Percentiles rank a stretch among this genome's conserved stretches.
These are phyloP conservation scores for Polydrusus tereticollis DNA, from an alignment of 2,888 invertebrate species.

Conservation along the genomic window DNA sequence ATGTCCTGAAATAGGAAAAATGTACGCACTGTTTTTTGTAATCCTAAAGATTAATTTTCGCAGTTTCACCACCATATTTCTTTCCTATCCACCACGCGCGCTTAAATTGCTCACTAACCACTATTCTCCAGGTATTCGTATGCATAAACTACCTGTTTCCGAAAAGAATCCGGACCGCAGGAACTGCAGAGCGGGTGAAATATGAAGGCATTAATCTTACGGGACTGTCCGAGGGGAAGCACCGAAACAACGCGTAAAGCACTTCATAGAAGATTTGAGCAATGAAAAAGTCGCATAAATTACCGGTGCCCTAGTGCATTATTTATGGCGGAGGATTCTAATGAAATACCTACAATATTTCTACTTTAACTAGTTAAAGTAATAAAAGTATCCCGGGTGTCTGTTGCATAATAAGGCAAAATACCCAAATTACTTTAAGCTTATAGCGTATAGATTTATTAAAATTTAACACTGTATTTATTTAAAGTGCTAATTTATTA, in stretches of 20 bases:
- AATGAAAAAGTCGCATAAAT: conserved; percentile 36
- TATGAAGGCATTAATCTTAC: conserved; percentile 40
- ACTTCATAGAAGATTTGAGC: conserved; percentile 35
- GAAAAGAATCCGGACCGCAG: conserved; percentile 29
- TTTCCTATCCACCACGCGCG: too few species aligned
- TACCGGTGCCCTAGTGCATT: conserved; percentile 12
- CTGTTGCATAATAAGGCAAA: too few species aligned
- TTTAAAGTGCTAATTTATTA: too few species aligned
- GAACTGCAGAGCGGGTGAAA: conserved; percentile 29
- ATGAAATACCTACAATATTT: conserved; percentile 20
- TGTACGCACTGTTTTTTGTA: too few species aligned
- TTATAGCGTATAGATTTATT: too few species aligned
- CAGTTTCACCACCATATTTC: background rate
- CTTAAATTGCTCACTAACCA: conserved; percentile 1
- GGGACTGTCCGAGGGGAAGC: conserved; percentile 29
- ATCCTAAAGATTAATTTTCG: too few species aligned
- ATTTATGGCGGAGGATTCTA: conserved; percentile 17
- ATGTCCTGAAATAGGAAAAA: too few species aligned
- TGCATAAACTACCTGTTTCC: conserved; percentile 29
- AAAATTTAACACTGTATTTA: too few species aligned
- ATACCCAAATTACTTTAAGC: too few species aligned
- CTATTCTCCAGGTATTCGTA: conserved; percentile 15
- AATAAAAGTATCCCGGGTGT: too few species aligned
- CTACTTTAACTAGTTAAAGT: background rate
- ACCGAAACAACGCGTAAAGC: conserved; percentile 35